A percentile compares a stretch with the other conserved stretches of the same genome.
Evolutionary conservation across 2,888 invertebrate genomes (phyloP).

Genomic region (Brachypterus glaber): DNA sequence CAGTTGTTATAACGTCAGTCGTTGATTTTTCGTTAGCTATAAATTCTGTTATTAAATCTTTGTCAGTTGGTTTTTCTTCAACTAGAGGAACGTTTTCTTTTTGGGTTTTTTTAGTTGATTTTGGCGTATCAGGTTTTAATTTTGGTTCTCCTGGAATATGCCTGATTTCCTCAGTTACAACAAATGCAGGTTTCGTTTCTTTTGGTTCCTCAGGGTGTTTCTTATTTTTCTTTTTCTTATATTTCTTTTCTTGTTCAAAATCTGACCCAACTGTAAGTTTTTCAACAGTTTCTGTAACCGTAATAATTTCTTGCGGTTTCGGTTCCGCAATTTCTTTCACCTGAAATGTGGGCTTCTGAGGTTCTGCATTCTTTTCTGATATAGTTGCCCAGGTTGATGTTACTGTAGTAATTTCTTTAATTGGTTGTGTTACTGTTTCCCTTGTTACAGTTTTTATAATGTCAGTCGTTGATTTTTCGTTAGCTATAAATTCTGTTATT

Average conservation of each 20-base stretch:
- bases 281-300: slow-evolving; percentile 9
- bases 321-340: not conserved
- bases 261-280: slow-evolving; percentile 12
- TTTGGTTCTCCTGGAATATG: slow-evolving; percentile 14
- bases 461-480: no score
- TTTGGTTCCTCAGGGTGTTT: not conserved
- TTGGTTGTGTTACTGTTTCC: slow-evolving; percentile 1
- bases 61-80: not conserved
- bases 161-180: slow-evolving; percentile 18
- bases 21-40: slow-evolving; percentile 1
- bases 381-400: no score
- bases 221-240: slow-evolving; percentile 16
- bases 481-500: not conserved
- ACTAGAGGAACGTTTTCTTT: not conserved
- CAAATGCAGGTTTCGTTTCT: slow-evolving; percentile 16
- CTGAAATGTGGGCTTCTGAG: no score
- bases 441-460: slow-evolving; percentile 3
- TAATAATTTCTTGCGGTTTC: no score
- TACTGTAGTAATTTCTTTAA: no score
- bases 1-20: not conserved
- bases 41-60: not conserved
- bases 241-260: slow-evolving; percentile 13
- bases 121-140: not conserved
- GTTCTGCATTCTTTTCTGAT: not conserved
- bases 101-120: not conserved